Evolutionary conservation across 1,140 invertebrate species (phyloP).

Genomic region (Solen grandis): DNA sequence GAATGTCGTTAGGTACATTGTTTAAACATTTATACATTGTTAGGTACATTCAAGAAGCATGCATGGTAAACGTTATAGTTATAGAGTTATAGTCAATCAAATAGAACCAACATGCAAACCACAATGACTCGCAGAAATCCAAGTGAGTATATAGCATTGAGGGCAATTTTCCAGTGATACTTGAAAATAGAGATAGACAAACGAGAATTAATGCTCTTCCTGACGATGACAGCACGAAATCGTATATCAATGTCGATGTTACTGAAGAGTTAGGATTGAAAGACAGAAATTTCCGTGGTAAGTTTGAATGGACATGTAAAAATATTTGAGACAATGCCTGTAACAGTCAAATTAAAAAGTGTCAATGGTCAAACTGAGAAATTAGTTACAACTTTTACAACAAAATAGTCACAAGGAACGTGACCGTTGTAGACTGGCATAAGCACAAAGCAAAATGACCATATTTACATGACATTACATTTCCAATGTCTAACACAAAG

Average conservation of each 20-base stretch:
- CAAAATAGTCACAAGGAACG: not conserved
- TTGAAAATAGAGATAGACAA: not conserved
- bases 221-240: not conserved
- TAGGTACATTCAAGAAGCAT: not conserved
- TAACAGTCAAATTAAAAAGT: not conserved
- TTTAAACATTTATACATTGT: too few species aligned
- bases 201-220: not conserved
- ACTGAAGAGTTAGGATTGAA: not conserved
- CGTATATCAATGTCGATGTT: not conserved
- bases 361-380: not conserved
- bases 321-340: not conserved
- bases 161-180: not conserved
- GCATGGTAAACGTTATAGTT: not conserved
- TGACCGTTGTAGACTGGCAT: not conserved
- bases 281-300: not conserved
- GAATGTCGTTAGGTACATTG: slow-evolving; percentile 1
- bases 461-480: not conserved
- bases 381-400: not conserved
- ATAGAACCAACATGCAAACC: not conserved
- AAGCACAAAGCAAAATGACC: not conserved
- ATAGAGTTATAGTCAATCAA: too few species aligned
- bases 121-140: not conserved
- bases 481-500: not conserved
- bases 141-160: not conserved
- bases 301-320: not conserved